Conservation (phyloP, 2,797 vertebrate genomes). For the Gallinago solitaria region DNA sequence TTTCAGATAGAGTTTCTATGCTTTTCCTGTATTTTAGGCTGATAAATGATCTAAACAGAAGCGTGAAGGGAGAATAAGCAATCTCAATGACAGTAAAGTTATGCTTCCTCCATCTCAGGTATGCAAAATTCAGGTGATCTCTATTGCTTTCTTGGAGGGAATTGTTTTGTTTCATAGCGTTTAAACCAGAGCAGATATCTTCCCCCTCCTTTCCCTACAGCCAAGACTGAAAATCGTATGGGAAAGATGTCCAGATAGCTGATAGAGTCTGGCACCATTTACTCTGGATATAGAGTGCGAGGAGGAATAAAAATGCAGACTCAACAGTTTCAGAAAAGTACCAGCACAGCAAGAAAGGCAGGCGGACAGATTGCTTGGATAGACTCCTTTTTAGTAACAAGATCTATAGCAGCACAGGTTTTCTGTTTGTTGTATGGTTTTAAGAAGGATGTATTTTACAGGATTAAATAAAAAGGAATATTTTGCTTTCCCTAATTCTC, state of each 20-base stretch:
- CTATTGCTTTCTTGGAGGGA: not conserved
- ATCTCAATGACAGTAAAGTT: not conserved
- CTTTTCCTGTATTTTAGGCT: not conserved
- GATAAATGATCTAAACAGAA: not conserved
- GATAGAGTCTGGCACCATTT: conserved; percentile 68
- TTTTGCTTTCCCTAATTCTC: conserved; percentile 61
- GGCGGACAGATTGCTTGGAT: conserved; percentile 72
- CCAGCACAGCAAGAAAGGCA: conserved; percentile 78
- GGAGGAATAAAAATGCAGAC: conserved; percentile 63
- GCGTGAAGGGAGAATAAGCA: not conserved
- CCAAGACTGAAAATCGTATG: not conserved
- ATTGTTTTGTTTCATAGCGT: not conserved
- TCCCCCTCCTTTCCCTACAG: not conserved
- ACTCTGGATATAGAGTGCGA: conserved; percentile 47
- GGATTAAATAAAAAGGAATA: conserved; percentile 40
- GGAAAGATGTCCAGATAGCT: conserved; percentile 36
- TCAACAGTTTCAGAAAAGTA: conserved; percentile 76
- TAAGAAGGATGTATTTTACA: conserved; percentile 59
- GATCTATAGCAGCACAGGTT: conserved; percentile 68
- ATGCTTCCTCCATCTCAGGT: not conserved
- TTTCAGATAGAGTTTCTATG: not conserved
- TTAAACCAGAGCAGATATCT: conserved; percentile 2
- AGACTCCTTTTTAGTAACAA: conserved; percentile 69
- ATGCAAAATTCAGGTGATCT: not conserved
- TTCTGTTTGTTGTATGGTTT: conserved; percentile 57